These are phyloP conservation scores for Isoperla grammatica DNA, from an alignment of 2,888 invertebrate species.

Conservation along the genomic window DNA sequence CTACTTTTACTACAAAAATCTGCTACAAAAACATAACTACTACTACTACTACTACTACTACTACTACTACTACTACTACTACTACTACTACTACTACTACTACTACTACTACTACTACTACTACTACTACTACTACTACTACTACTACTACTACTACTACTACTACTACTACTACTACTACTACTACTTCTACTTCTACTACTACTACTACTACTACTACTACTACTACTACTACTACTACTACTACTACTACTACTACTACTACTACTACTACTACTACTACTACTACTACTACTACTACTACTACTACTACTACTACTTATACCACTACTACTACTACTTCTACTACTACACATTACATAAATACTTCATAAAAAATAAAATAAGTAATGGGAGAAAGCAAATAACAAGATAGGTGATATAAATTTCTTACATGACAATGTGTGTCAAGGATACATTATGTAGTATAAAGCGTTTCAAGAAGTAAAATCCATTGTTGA, in stretches of 20 bases:
- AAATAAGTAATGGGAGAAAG: too few relatives aligned
- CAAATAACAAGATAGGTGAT: too few relatives aligned
- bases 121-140: neutral
- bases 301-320: neutral
- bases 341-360: slow-evolving; percentile 6
- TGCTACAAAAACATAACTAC: too few relatives aligned
- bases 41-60: neutral
- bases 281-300: slow-evolving; percentile 2
- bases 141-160: neutral
- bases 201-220: neutral
- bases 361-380: too few relatives aligned
- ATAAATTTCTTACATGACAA: too few relatives aligned
- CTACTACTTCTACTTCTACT: neutral
- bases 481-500: too few relatives aligned
- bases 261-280: neutral
- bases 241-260: neutral
- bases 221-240: neutral
- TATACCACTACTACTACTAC: too few relatives aligned
- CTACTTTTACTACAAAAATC: too few relatives aligned
- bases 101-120: neutral
- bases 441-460: too few relatives aligned
- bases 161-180: neutral
- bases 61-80: neutral
- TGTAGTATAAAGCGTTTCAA: too few relatives aligned
- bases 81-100: neutral